Evolutionary conservation across 2,113 vertebrate genomes (phyloP).

Genomic region (Girardinichthys multiradiatus): DNA sequence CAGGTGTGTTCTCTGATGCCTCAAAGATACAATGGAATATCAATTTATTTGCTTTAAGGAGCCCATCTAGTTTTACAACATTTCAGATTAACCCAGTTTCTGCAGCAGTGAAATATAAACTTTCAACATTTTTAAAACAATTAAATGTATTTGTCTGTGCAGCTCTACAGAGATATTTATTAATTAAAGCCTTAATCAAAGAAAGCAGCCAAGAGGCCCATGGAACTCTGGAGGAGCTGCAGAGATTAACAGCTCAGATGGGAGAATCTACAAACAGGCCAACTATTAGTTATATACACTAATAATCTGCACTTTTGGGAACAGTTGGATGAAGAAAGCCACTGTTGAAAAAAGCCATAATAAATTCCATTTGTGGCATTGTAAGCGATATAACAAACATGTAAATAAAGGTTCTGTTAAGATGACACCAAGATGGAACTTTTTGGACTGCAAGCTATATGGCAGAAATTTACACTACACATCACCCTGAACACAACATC

Average conservation of each 20-base stretch:
- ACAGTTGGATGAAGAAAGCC: too few species aligned
- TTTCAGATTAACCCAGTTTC: constrained; percentile 16
- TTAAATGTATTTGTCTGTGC: neutral
- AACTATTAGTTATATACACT: too few species aligned
- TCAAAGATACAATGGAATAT: constrained; percentile 31
- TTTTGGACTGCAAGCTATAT: neutral
- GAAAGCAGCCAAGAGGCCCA: neutral
- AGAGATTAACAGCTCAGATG: neutral
- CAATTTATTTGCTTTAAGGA: constrained; percentile 24
- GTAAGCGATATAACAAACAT: too few species aligned
- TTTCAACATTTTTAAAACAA: neutral
- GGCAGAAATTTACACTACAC: neutral
- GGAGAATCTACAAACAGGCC: too few species aligned
- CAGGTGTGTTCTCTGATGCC: neutral
- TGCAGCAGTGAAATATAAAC: neutral
- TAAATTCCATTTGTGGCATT: too few species aligned
- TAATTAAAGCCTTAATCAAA: neutral
- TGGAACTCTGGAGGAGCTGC: neutral
- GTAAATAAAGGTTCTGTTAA: too few species aligned
- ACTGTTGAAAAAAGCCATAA: too few species aligned
- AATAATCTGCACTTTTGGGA: too few species aligned
- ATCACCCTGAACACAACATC: neutral
- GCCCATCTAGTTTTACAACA: constrained; percentile 9
- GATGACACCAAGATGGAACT: neutral
- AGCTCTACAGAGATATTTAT: too few species aligned